These are phyloP conservation scores for Cryptotis parvus DNA, from an alignment of 2,113 vertebrate species.

Conservation along the genomic window DNA sequence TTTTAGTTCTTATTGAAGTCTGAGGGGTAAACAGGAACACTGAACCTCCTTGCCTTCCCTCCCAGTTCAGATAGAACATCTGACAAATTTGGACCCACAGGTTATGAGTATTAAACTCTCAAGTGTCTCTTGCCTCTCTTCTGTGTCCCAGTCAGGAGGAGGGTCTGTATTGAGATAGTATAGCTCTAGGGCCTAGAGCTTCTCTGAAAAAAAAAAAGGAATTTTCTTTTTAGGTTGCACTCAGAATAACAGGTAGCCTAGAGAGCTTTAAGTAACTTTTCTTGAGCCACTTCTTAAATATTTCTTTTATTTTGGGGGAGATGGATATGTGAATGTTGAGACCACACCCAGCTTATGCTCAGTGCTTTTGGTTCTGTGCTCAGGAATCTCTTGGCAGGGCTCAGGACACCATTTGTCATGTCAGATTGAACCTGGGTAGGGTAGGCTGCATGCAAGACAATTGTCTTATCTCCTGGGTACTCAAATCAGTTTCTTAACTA, in stretches of 20 bases:
- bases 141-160: not conserved
- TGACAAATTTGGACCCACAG: not conserved
- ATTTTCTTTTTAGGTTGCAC: constrained; percentile 38
- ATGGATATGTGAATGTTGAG: too few relatives aligned
- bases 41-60: not conserved
- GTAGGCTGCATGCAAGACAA: too few relatives aligned
- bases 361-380: too few relatives aligned
- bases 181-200: not conserved
- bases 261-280: not conserved
- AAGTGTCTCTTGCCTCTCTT: not conserved
- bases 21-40: not conserved
- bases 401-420: too few relatives aligned
- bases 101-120: not conserved
- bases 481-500: constrained; percentile 7
- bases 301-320: too few relatives aligned
- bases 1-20: not conserved
- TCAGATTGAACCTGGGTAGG: too few relatives aligned
- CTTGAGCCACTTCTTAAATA: not conserved
- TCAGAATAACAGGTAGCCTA: constrained; percentile 5
- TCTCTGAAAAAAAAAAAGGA: too few relatives aligned
- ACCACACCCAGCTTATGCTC: too few relatives aligned
- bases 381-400: too few relatives aligned
- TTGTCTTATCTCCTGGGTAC: too few relatives aligned
- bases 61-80: not conserved
- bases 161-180: not conserved